Percentiles rank a stretch among this genome's conserved stretches.
Conservation (phyloP, 1,140 invertebrate species). For the Pseudachorutes palmiensis region DNA sequence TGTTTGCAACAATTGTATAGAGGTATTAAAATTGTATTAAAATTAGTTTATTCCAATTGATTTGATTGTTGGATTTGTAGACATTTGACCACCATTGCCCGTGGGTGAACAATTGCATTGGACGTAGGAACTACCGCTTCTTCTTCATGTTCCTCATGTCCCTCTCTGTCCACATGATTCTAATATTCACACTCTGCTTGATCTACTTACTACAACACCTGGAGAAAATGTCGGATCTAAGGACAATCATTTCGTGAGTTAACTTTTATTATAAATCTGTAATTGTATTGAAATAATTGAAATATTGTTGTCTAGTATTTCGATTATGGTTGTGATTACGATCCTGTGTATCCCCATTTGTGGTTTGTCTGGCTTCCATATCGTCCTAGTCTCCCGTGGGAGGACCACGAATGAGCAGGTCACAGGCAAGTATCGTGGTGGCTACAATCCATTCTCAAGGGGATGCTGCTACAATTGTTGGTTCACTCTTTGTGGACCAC, state of each 20-base stretch:
- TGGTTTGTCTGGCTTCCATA: conserved; percentile 94
- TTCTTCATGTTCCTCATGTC: conserved; percentile 98
- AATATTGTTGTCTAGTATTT: conserved; percentile 56
- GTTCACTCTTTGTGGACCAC: conserved; percentile 88
- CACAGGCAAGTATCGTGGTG: conserved; percentile 94
- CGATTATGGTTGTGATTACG: conserved; percentile 82
- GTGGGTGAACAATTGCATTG: conserved; percentile 99
- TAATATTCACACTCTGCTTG: conserved; percentile 87
- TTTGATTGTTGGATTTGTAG: conserved; percentile 53
- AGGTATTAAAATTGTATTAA: conserved; percentile 53
- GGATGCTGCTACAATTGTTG: conserved; percentile 91
- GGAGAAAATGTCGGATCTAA: conserved; percentile 65
- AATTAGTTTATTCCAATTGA: neutral
- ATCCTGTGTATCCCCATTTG: conserved; percentile 92
- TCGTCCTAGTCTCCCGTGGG: conserved; percentile 91
- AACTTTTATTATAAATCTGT: neutral
- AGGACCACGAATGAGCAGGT: conserved; percentile 99
- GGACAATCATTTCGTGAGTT: conserved; percentile 88
- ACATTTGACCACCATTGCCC: conserved; percentile 99
- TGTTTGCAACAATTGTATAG: conserved; percentile 97
- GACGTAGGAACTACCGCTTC: conserved; percentile 93
- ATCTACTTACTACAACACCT: conserved; percentile 82
- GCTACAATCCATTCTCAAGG: conserved; percentile 91
- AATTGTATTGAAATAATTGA: conserved; percentile 7
- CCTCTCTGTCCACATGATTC: conserved; percentile 92